These are phyloP conservation scores for Cyphomyrus discorhynchus DNA, from an alignment of 2,113 vertebrate species.

Conservation along the genomic window DNA sequence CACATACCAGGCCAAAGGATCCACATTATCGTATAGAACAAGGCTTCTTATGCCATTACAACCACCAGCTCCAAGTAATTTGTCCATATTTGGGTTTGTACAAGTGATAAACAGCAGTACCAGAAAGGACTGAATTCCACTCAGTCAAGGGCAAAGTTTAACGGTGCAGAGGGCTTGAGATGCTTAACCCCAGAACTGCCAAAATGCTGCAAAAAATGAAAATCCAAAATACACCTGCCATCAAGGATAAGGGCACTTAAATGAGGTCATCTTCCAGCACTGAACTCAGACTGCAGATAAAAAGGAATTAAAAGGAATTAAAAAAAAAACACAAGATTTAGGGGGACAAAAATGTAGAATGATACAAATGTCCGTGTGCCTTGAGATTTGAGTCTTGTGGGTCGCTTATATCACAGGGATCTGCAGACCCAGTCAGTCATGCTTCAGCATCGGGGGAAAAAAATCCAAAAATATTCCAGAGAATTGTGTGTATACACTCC, in stretches of 20 bases:
- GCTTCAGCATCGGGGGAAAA: background rate
- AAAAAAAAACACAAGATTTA: background rate
- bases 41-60: background rate
- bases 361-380: background rate
- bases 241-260: slow-evolving; percentile 26
- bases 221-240: background rate
- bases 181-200: background rate
- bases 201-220: background rate
- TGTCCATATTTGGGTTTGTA: background rate
- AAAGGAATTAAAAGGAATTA: background rate
- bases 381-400: background rate
- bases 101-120: background rate
- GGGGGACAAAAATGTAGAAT: background rate
- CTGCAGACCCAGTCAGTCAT: background rate
- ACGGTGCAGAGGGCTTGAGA: background rate
- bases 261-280: background rate
- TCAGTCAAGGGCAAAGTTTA: background rate
- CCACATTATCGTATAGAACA: background rate
- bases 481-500: background rate
- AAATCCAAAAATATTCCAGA: background rate
- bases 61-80: background rate
- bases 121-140: background rate
- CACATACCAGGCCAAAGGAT: background rate
- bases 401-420: background rate
- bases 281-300: background rate